A percentile compares a stretch with the other conserved stretches of the same genome.
Evolutionary conservation across 2,888 invertebrate species (phyloP).

Genomic region (Drosophila mercatorum): DNA sequence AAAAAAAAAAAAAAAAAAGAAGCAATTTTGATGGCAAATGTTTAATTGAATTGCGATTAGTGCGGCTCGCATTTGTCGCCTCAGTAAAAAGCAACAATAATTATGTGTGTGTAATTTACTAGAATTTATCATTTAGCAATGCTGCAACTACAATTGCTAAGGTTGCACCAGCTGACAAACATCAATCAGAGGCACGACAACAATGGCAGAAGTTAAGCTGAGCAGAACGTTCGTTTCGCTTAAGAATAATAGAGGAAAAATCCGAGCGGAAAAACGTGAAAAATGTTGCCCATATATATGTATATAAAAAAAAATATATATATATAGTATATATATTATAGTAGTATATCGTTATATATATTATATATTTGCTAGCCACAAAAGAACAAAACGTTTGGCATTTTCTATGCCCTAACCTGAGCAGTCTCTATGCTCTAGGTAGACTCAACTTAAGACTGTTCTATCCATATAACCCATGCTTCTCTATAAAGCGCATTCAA

Average conservation of each 20-base stretch:
- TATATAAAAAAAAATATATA: not conserved
- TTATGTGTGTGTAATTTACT: conserved; percentile 74
- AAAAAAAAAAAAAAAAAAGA: not conserved
- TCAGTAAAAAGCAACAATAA: conserved; percentile 33
- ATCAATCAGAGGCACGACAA: conserved; percentile 59
- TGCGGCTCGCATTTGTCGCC: conserved; percentile 39
- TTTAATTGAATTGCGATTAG: conserved; percentile 69
- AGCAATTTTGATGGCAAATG: conserved; percentile 55
- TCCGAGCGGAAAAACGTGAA: conserved; percentile 71
- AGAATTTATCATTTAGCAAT: conserved; percentile 48
- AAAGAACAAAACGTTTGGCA: conserved; percentile 66
- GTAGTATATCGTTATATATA: too few relatives aligned
- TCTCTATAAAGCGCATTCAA: conserved; percentile 9
- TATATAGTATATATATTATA: conserved; percentile 33
- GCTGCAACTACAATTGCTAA: conserved; percentile 65
- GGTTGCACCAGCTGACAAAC: conserved; percentile 71
- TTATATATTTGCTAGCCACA: conserved; percentile 64
- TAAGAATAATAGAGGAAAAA: conserved; percentile 66
- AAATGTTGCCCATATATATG: conserved; percentile 49
- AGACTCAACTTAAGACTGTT: too few relatives aligned
- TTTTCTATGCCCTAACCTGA: conserved; percentile 3
- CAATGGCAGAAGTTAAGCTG: conserved; percentile 59
- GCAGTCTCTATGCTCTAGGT: too few relatives aligned
- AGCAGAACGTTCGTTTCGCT: conserved; percentile 70
- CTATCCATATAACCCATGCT: too few relatives aligned